Evolutionary conservation across 2,113 vertebrate species (phyloP), one percentile per base, ranked within the genome.

Genomic region (Spermophilus dauricus): DNA sequence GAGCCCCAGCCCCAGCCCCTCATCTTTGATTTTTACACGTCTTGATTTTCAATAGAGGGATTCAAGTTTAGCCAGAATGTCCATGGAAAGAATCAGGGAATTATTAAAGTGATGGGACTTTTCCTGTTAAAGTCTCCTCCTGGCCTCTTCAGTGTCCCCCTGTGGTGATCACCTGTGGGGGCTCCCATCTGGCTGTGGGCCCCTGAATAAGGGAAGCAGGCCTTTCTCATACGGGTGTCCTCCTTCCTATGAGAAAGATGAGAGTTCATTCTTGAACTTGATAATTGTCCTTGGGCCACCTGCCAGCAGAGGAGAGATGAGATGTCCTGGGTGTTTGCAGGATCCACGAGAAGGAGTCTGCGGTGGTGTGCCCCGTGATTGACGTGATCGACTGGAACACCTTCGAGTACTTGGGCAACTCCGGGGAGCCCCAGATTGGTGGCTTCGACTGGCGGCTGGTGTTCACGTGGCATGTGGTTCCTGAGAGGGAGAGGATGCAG

Each of bases 321-420:
- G 37, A 7, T 67, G 26, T 92, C 51, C 76, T 72, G 86, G 86
- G 28, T 96, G 16, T 89, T 89, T 30, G 9, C 98, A 99, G 99
- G 98, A 99, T 99, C 95, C 99, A 99, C 0, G 99, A 99, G 96
- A 98, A 99, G 96, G 99, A 99, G 75, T 98, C 98, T 0, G 99
- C 99, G 7, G 99, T 99, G 2, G 99, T 99, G 94, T 99, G 99
- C 91, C 99, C 99, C 0, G 99, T 99, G 93, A 99, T 99, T 0
- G 99, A 99, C 63, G 99, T 99, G 75, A 99, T 99, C 39, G 99
- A 99, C 97, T 99, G 99, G 99, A 99, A 99, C 98, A 99, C 99
- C 24, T 99, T 99, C 82, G 98, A 99, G 98, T 99, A 99, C 97
- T 96, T 99, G 97, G 99, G 99, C 88, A 99, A 99, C 96, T 7